Conservation (phyloP, 2,797 vertebrate genomes). For the Catamblyrhynchus diadema region DNA sequence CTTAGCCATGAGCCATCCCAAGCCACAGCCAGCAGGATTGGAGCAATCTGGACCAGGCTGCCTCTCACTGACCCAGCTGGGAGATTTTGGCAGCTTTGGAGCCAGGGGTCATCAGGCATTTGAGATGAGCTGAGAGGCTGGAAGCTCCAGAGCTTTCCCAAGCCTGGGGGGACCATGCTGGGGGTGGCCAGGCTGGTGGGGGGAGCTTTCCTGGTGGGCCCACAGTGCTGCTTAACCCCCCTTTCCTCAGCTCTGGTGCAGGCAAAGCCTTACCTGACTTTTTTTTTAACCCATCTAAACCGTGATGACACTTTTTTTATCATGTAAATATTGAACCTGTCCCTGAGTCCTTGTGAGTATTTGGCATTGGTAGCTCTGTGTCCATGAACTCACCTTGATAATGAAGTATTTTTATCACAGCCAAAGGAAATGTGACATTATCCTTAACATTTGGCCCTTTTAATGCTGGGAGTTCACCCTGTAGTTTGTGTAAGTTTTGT, state of each 20-base stretch:
- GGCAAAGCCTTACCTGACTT: neutral
- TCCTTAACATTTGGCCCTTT: neutral
- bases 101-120: neutral
- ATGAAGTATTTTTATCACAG: neutral
- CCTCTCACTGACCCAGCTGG: neutral
- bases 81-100: neutral
- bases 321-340: neutral
- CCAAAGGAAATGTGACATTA: neutral
- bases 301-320: accelerated
- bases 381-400: neutral
- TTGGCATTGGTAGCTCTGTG: neutral
- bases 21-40: accelerated
- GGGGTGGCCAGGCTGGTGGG: neutral
- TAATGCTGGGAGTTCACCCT: neutral
- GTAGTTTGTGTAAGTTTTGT: neutral
- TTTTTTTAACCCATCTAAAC: neutral
- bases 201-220: accelerated
- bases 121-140: neutral
- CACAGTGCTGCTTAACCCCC: neutral
- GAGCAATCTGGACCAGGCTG: neutral
- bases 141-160: neutral
- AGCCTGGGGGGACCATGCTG: neutral
- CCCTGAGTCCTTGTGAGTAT: neutral
- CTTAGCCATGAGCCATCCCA: neutral
- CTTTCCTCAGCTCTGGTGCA: neutral